Evolutionary conservation across 1,140 invertebrate genomes (phyloP).

Genomic region (Bursaphelenchus mucronatus): DNA sequence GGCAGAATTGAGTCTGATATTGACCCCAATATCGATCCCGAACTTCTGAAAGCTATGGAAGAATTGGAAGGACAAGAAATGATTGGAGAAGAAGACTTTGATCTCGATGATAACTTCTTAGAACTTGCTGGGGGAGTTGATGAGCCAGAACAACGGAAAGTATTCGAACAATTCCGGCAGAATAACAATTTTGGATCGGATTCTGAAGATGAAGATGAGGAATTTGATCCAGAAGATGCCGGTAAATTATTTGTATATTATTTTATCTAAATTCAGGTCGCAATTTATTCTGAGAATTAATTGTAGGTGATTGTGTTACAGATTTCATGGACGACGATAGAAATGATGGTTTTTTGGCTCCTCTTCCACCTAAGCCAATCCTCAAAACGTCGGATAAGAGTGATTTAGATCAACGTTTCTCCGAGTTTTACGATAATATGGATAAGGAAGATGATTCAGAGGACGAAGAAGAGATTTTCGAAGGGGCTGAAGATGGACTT

Average conservation of each 20-base stretch:
- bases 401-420: conserved; percentile 80
- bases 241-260: background rate
- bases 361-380: conserved; percentile 5
- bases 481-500: conserved; percentile 23
- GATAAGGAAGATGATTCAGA: conserved; percentile 65
- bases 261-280: too few species aligned
- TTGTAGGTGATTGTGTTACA: too few species aligned
- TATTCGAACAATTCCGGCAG: conserved; percentile 39
- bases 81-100: conserved; percentile 76
- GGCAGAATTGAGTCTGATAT: conserved; percentile 54
- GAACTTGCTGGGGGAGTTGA: conserved; percentile 68
- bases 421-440: conserved; percentile 73
- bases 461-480: conserved; percentile 61
- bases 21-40: conserved; percentile 80
- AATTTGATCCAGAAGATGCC: conserved; percentile 46
- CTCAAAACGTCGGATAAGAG: conserved; percentile 9
- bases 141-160: conserved; percentile 14
- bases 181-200: conserved; percentile 31
- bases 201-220: conserved; percentile 61
- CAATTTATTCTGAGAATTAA: too few species aligned
- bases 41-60: conserved; percentile 72
- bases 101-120: conserved; percentile 85
- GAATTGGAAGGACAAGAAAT: conserved; percentile 78
- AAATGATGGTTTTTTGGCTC: background rate
- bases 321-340: too few species aligned